Evolutionary conservation across 2,113 vertebrate species (phyloP), one percentile per base, ranked within the genome.

Genomic region (Spermophilus dauricus): DNA sequence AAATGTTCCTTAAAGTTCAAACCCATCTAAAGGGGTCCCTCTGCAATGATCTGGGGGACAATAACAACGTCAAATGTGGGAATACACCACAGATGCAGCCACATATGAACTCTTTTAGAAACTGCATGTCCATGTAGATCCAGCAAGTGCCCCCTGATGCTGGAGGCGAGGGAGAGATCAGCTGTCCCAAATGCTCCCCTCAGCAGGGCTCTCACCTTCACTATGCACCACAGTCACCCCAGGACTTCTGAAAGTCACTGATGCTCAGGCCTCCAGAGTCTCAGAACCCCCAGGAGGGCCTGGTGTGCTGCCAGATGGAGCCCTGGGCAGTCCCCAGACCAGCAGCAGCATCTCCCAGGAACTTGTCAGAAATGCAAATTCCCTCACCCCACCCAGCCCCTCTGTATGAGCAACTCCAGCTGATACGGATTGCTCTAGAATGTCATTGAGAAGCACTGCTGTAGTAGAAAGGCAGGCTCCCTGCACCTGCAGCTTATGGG

Each of bases 111-210:
- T n/a, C 42, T 72, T 91, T 89, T 85, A 45, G 85, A 92, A 76
- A 97, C 90, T 67, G 87, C 78, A 42, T 32, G 42, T 78, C 37
- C 11, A 75, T 88, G 48, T 18, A 78, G 63, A 75, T 80, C 86
- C 10, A 11, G 48, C 48, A 51, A 13, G 48, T 51, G 48, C 48
- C 48, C 48, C 48, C 48, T 51, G 48, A 11, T 51, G 12, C 48
- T 13, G 61, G 61, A 80, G 72, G 20, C 69, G 34, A 86, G 24
- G 37, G 82, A 77, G 87, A 86, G 85, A 58, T 42, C 75, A 48
- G 37, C 45, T 48, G 11, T 83, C 32, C 32, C 34, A 2, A 3
- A 3, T 30, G 58, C 9, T 92, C 84, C 89, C 51, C 30, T 76
- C 76, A 39, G 42, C 22, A 18, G 75, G n/a, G 42, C 53, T 61